Percentiles rank a stretch among this genome's conserved stretches.
Conservation (phyloP, 2,113 vertebrate genomes). For the Crotophaga sulcirostris region DNA sequence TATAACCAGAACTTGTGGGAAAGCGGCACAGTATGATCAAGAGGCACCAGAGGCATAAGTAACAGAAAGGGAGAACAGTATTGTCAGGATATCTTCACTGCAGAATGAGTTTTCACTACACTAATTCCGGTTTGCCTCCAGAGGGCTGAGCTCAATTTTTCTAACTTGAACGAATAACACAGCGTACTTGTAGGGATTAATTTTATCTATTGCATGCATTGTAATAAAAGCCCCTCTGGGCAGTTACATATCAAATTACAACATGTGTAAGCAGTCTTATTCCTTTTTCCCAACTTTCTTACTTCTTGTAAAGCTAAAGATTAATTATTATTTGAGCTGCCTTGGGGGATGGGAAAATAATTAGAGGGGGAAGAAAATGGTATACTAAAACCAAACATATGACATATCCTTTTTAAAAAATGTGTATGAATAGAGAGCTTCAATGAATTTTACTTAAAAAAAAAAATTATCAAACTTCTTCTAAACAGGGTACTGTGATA, state of each 20-base stretch:
- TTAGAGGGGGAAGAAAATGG: neutral
- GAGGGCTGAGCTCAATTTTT: constrained; percentile 41
- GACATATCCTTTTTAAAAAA: neutral
- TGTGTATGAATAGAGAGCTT: neutral
- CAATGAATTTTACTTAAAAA: neutral
- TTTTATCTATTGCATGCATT: constrained; percentile 41
- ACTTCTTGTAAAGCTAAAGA: constrained; percentile 31
- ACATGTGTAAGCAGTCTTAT: neutral
- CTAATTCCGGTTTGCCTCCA: constrained; percentile 18
- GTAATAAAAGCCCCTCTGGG: constrained; percentile 49
- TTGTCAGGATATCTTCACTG: neutral
- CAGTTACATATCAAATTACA: constrained; percentile 48
- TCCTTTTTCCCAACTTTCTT: neutral
- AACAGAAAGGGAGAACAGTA: neutral
- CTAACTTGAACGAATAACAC: constrained; percentile 29
- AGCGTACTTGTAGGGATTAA: constrained; percentile 1
- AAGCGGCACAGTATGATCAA: neutral
- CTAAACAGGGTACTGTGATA: neutral
- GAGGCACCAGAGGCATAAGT: neutral
- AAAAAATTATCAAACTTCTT: neutral
- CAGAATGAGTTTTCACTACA: constrained; percentile 11
- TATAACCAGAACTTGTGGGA: neutral
- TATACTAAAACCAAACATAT: neutral
- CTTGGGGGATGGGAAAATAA: neutral
- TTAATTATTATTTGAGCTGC: constrained; percentile 30